Base-by-base conservation (phyloP, 2,888 invertebrate genomes). In the Drosophila mulleri region DNA sequence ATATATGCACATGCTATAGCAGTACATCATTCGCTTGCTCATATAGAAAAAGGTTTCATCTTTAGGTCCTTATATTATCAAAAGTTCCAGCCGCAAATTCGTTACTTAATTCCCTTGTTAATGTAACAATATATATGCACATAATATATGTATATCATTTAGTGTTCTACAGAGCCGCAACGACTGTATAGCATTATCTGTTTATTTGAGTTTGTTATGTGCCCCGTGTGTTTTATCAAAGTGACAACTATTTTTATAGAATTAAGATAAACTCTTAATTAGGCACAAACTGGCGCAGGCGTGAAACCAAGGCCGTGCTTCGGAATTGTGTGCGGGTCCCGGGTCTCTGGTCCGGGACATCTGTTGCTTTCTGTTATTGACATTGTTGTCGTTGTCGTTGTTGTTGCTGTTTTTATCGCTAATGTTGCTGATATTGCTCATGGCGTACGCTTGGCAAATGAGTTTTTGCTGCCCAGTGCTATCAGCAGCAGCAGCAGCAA, bases 211-310 rank as follows among this genome's bases (percentile, higher is more conserved):
- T 56, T 48, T 26, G 57, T 44, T 35, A 23, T 57, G 57, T 57
- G 57, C 26, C 39, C 23, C 50, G 52, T 64, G 65, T 47, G 64
- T 70, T 72, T 81, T 81, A 75, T 87, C 75, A 71, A 70, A 45
- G 59, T 63, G 82, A 66, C 72, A 82, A 71, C 66, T 71, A 67
- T 81, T 73, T 85, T 70, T 77, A 83, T 82, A 58, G 67, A 89
- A 84, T 75, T 84, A 72, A 84, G 89, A 87, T 89, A 84, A 84
- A 87, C 72, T 82, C 82, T 78, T 89, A 87, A 89, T 89, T 83
- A 81, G 75, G 56, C 65, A 67, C 72, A 48, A 64, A 59, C 63
- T 35, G 37, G 62, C 57, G 64, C n/a, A 54, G 14, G 37, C 47
- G 50, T 37, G 20, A 41, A 32, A 45, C 56, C 48, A 63, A 69